Percentiles rank a stretch among this genome's conserved stretches.
Conservation (phyloP, 1,140 invertebrate species). For the Chironomus tepperi region DNA sequence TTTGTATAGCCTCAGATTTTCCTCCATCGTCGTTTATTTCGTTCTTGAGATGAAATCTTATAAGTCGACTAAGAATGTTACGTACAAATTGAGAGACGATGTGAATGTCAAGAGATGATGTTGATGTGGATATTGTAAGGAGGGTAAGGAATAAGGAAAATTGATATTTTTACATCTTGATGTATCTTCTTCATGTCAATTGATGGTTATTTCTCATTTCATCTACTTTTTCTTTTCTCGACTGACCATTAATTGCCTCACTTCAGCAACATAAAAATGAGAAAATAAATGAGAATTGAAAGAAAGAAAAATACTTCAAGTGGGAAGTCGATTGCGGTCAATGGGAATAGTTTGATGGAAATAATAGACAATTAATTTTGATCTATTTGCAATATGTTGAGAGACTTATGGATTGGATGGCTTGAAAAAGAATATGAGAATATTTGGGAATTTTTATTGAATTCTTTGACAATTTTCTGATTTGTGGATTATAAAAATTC, state of each 20-base stretch:
- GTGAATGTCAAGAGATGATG: background rate
- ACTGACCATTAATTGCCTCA: background rate
- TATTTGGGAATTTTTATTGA: too few species aligned
- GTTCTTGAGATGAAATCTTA: too few species aligned
- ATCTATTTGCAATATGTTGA: too few species aligned
- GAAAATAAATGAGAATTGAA: background rate
- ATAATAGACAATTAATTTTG: too few species aligned
- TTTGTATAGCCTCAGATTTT: background rate
- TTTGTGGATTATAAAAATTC: too few species aligned
- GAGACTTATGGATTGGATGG: too few species aligned
- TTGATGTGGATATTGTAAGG: background rate
- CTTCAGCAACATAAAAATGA: background rate
- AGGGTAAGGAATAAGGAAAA: background rate
- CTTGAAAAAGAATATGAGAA: too few species aligned
- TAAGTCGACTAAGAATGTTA: background rate
- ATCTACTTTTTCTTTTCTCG: background rate
- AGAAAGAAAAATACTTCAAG: too few species aligned
- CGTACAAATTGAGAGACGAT: background rate
- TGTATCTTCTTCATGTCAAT: background rate
- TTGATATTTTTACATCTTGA: constrained; percentile 14
- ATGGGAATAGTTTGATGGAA: too few species aligned
- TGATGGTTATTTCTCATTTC: background rate
- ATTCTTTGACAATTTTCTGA: too few species aligned
- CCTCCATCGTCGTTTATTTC: background rate
- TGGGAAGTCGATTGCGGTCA: too few species aligned